Base-by-base conservation (phyloP, 2,113 vertebrate species). In the Myotis brandtii region DNA sequence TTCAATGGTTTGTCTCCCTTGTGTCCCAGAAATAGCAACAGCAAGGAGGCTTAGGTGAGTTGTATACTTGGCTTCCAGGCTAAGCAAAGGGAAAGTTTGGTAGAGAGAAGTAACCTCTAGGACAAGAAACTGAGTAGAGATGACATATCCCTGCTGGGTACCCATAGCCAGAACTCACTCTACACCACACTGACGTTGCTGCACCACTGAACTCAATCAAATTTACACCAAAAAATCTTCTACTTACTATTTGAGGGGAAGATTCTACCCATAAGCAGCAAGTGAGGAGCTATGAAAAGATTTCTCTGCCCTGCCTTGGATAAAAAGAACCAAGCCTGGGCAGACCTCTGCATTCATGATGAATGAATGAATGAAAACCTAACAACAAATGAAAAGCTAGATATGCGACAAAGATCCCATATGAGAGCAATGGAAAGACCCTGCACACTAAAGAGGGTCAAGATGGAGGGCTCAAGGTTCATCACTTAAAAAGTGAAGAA, bases 171-270 rank as follows among this genome's bases (percentile, higher is more conserved):
- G 40, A 75, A 72, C 6, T 20, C 17, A 5, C 20, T 76, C 27
- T 13, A 6, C 2, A 0, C 25, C 6, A 1, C 7, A 30, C 21
- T 9, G 14, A 66, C 25, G 50, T 12, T 23, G 27, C 13, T 7
- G 25, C 10, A 14, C 50, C 50, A 9, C 16, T 34, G 52, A 67
- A 43, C 59, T 6, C 40, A 37, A 48, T 66, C 59, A 37, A n/a
- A 52, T 69, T 62, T 34, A 37, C 76, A 87, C n/a, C 34, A 69
- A 91, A 54, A 73, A 46, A 9, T 32, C 52, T 59, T 70, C 75
- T n/a, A 52, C n/a, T 70, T 43, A 10, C 32, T 18, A 37, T 64
- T 12, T 50, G 59, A 43, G 34, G 40, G 40, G 59, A 86, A 14
- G 9, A 70, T 50, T 46, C 27, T 86, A 34, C 20, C 14, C 18